Percentiles rank a stretch among this genome's conserved stretches.
These are phyloP conservation scores for Poicephalus meyeri DNA, from an alignment of 2,113 vertebrate genomes.

Conservation along the genomic window DNA sequence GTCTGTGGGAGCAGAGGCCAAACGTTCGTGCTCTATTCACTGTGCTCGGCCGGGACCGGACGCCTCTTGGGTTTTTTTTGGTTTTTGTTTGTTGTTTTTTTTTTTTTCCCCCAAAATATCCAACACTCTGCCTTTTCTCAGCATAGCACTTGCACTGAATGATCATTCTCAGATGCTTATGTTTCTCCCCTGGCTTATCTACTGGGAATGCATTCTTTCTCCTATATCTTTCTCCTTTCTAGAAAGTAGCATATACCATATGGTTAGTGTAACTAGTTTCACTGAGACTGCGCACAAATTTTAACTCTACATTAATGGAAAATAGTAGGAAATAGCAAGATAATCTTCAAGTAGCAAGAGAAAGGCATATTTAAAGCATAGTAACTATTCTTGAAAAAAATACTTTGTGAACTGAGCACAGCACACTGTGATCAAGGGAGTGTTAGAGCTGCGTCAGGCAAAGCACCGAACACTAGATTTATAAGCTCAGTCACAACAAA, in stretches of 20 bases:
- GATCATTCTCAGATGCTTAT: neutral
- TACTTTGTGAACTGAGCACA: neutral
- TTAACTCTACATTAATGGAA: neutral
- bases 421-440: neutral
- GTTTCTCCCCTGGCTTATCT: neutral
- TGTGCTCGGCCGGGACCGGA: too few species aligned
- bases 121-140: neutral
- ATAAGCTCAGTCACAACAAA: neutral
- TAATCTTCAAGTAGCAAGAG: neutral
- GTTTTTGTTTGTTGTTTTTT: neutral
- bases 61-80: neutral
- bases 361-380: neutral
- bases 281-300: neutral
- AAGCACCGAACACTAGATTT: neutral
- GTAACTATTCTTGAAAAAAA: neutral
- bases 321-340: neutral
- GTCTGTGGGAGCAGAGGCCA: too few species aligned
- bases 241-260: neutral
- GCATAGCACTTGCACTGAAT: neutral
- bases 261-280: accelerated
- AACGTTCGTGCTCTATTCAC: too few species aligned
- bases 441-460: neutral
- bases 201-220: neutral
- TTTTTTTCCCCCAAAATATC: neutral
- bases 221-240: neutral